Evolutionary conservation across 2,888 invertebrate genomes (phyloP).

Genomic region (Archips crataeganus): DNA sequence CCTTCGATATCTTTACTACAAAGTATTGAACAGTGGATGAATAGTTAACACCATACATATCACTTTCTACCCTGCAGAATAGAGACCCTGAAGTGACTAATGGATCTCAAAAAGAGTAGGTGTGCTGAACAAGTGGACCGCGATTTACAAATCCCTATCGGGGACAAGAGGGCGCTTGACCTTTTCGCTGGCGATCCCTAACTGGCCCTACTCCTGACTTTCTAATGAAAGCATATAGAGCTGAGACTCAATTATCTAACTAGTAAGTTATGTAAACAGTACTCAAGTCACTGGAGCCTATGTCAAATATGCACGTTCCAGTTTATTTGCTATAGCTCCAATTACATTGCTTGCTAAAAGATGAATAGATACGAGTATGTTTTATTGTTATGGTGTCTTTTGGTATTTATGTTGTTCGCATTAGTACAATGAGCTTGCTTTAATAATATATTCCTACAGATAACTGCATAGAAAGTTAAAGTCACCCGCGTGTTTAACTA

Average conservation of each 20-base stretch:
- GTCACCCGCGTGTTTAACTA: not conserved
- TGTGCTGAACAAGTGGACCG: slow-evolving; percentile 62
- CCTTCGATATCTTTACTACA: not conserved
- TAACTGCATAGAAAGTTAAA: not conserved
- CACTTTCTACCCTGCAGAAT: too few relatives aligned
- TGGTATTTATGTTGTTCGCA: not conserved
- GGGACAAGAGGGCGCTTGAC: slow-evolving; percentile 73
- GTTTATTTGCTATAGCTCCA: not conserved
- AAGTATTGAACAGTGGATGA: not conserved
- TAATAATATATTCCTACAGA: not conserved
- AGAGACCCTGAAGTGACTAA: not conserved
- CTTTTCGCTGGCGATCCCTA: slow-evolving; percentile 54
- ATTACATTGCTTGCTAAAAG: not conserved
- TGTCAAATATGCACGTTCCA: not conserved
- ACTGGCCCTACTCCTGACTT: slow-evolving; percentile 51
- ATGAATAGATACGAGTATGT: not conserved
- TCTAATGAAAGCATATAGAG: slow-evolving; percentile 52
- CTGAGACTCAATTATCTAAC: slow-evolving; percentile 42
- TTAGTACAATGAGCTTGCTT: not conserved
- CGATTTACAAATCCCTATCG: slow-evolving; percentile 74
- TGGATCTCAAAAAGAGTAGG: slow-evolving; percentile 2
- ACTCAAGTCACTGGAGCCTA: not conserved
- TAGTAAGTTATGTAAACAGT: slow-evolving; percentile 1
- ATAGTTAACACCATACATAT: not conserved
- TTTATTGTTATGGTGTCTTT: not conserved